Percentiles rank a stretch among this genome's conserved stretches.
These are phyloP conservation scores for Ormyrus nitidulus DNA, from an alignment of 2,888 invertebrate species.

Conservation along the genomic window DNA sequence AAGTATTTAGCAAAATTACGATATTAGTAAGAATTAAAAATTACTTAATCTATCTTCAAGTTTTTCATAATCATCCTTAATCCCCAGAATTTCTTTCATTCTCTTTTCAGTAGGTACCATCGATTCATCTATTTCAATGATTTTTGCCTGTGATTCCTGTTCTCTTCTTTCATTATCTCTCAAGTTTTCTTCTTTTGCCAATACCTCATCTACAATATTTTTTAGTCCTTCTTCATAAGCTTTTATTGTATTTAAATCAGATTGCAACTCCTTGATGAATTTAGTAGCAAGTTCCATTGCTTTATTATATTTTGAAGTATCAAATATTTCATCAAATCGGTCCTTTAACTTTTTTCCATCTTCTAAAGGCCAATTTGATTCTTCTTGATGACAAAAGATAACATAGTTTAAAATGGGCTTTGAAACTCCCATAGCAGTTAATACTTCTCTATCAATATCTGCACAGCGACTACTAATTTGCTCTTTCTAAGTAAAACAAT, in stretches of 20 bases:
- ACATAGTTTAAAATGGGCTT: constrained; percentile 96
- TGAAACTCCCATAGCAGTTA: constrained; percentile 87
- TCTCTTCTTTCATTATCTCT: constrained; percentile 81
- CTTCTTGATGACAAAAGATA: constrained; percentile 99
- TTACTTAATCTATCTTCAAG: constrained; percentile 66
- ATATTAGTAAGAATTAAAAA: not conserved
- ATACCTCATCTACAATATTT: constrained; percentile 80
- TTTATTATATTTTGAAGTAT: constrained; percentile 93
- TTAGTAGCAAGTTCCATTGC: constrained; percentile 87
- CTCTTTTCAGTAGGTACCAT: constrained; percentile 75
- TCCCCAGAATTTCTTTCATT: constrained; percentile 72
- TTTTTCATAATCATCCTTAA: constrained; percentile 69
- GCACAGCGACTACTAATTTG: constrained; percentile 77
- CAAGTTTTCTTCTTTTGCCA: constrained; percentile 79
- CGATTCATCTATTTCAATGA: constrained; percentile 74
- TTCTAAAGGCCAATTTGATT: constrained; percentile 96
- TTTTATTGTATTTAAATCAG: constrained; percentile 61
- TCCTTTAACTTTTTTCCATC: constrained; percentile 95
- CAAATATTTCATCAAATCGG: constrained; percentile 98
- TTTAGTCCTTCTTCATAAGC: constrained; percentile 75
- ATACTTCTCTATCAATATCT: constrained; percentile 85
- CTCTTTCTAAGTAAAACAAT: constrained; percentile 33
- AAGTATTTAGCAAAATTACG: constrained; percentile 3
- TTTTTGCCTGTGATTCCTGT: constrained; percentile 77
- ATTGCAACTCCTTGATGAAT: constrained; percentile 77